A percentile compares a stretch with the other conserved stretches of the same genome.
These are phyloP conservation scores for Tylochromis polylepis DNA, from an alignment of 2,113 vertebrate species.

Conservation along the genomic window DNA sequence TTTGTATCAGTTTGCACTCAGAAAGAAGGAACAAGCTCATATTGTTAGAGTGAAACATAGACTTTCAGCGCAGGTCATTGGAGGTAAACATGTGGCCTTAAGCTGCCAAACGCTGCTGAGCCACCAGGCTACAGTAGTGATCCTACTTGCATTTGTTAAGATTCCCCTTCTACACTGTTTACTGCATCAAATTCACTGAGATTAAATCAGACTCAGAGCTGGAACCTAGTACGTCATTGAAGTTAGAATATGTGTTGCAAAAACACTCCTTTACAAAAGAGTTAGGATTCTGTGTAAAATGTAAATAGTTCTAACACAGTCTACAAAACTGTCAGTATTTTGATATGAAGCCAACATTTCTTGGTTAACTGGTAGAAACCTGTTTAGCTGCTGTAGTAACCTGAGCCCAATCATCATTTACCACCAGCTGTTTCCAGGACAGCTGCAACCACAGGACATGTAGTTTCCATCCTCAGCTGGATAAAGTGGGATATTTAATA, in stretches of 20 bases:
- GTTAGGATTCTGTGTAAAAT: neutral
- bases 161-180: neutral
- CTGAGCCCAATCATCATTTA: constrained; percentile 21
- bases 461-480: neutral
- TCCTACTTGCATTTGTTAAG: neutral
- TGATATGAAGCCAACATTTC: neutral
- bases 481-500: constrained; percentile 24
- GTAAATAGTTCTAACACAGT: neutral
- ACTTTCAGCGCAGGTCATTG: neutral
- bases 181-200: neutral
- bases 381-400: constrained; percentile 7
- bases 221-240: no score
- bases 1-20: fast-evolving
- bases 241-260: no score
- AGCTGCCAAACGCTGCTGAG: neutral
- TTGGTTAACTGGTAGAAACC: neutral
- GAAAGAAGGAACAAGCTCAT: neutral
- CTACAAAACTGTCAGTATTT: neutral
- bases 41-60: neutral
- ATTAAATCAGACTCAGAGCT: neutral
- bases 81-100: neutral
- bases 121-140: neutral
- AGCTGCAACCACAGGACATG: constrained; percentile 2
- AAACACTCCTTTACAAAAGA: neutral
- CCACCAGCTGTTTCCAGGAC: constrained; percentile 18